Conservation (phyloP, 2,113 vertebrate species). For the Fukomys damarensis region DNA sequence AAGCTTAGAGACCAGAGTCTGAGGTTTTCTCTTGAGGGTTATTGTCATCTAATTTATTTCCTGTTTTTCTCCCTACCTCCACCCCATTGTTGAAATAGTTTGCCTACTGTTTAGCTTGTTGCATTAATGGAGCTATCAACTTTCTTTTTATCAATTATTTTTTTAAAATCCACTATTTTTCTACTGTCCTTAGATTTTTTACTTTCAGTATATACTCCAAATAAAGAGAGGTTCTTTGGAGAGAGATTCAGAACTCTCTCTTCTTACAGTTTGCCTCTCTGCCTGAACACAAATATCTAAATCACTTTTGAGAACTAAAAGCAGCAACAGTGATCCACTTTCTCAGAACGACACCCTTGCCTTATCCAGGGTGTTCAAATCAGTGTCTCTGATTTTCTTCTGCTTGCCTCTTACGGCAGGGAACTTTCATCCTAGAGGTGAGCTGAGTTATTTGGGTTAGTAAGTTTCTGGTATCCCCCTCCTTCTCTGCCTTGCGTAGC, state of each 20-base stretch:
- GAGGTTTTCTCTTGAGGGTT: not conserved
- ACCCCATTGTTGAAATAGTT: not conserved
- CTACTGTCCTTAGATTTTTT: not conserved
- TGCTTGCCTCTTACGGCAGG: not conserved
- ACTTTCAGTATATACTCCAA: not conserved
- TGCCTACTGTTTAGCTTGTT: not conserved
- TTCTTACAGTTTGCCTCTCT: not conserved
- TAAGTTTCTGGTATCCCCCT: not conserved
- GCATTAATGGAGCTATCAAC: not conserved
- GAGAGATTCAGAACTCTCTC: not conserved
- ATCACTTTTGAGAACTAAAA: not conserved
- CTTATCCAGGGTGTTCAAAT: not conserved
- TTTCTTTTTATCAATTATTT: not conserved
- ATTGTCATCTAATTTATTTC: not conserved
- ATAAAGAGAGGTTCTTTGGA: not conserved
- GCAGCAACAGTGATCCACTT: not conserved
- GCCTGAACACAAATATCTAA: not conserved
- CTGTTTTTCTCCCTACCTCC: not conserved
- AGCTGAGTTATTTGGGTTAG: not conserved
- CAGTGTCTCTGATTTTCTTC: not conserved
- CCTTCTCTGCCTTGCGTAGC: not conserved
- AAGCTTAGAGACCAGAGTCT: not conserved
- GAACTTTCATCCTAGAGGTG: accelerated
- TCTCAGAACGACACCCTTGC: not conserved
- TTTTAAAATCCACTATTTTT: not conserved